A percentile compares a stretch with the other conserved stretches of the same genome.
phyloP scores from a whole-genome alignment of 2,888 invertebrate species.

The Drosophila pseudotakahashii region DNA sequence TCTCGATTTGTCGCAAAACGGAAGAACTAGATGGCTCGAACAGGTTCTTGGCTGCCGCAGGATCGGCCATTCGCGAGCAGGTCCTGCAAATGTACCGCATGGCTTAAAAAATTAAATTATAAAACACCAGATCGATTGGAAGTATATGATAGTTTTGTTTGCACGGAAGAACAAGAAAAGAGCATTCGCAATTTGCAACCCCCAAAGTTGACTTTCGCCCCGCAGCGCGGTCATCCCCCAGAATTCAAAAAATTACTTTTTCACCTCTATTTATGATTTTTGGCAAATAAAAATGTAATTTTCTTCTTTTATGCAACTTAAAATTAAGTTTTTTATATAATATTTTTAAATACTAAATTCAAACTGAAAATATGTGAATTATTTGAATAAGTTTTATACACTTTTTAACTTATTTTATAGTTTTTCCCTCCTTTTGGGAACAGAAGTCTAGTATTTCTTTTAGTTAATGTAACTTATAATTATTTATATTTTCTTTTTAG shows the following conservation, averaged over 20 bases:
- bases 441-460: too few species aligned
- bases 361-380: too few species aligned
- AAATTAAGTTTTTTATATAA: too few species aligned
- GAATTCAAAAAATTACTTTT: neutral
- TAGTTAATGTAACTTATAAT: too few species aligned
- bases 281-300: too few species aligned
- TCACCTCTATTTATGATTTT: neutral
- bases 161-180: constrained; percentile 10
- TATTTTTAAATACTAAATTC: too few species aligned
- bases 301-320: too few species aligned
- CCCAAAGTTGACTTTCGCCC: neutral
- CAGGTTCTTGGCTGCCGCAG: constrained; percentile 23
- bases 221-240: neutral
- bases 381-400: too few species aligned
- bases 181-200: constrained; percentile 37
- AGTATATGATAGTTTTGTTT: constrained; percentile 11
- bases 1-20: constrained; percentile 46
- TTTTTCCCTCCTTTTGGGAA: too few species aligned
- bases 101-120: neutral
- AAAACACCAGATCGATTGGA: constrained; percentile 4
- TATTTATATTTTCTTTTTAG: too few species aligned
- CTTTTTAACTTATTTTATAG: too few species aligned
- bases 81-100: constrained; percentile 52
- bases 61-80: constrained; percentile 39
- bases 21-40: constrained; percentile 36